These are phyloP conservation scores for Alosa sapidissima DNA, from an alignment of 2,797 vertebrate species.

Conservation along the genomic window DNA sequence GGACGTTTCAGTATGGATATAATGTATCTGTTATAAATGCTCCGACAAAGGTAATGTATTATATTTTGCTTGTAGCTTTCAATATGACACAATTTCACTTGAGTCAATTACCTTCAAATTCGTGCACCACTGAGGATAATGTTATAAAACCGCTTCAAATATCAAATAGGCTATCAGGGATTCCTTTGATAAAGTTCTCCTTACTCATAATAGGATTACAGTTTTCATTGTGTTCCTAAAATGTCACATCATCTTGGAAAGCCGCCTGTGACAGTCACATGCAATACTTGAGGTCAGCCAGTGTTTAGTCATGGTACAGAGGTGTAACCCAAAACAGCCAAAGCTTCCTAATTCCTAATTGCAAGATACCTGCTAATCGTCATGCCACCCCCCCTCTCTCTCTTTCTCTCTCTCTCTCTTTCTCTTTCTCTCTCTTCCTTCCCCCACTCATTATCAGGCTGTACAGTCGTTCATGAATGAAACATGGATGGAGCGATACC, in stretches of 20 bases:
- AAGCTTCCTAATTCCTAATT: not conserved
- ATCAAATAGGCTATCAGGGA: not conserved
- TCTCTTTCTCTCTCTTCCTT: not conserved
- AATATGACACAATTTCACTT: not conserved
- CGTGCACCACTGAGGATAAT: not conserved
- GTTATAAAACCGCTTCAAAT: not conserved
- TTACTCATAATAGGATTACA: not conserved
- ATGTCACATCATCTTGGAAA: not conserved
- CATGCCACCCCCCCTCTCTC: not conserved
- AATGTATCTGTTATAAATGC: constrained; percentile 88
- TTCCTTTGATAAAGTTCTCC: not conserved
- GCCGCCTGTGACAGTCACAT: not conserved
- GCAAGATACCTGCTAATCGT: not conserved
- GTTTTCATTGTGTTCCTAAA: not conserved
- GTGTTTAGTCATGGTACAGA: not conserved
- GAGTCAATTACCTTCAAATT: not conserved
- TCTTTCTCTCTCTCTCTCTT: not conserved
- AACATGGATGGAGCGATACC: constrained; percentile 81
- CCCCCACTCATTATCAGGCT: constrained; percentile 64
- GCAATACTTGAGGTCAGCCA: not conserved
- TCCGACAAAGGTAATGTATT: constrained; percentile 78
- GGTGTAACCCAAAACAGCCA: not conserved
- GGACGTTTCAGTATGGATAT: constrained; percentile 90
- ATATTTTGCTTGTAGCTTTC: not conserved
- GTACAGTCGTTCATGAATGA: constrained; percentile 86